A percentile compares a stretch with the other conserved stretches of the same genome.
Conservation (phyloP, 2,888 invertebrate genomes). For the Graphium colonna region DNA sequence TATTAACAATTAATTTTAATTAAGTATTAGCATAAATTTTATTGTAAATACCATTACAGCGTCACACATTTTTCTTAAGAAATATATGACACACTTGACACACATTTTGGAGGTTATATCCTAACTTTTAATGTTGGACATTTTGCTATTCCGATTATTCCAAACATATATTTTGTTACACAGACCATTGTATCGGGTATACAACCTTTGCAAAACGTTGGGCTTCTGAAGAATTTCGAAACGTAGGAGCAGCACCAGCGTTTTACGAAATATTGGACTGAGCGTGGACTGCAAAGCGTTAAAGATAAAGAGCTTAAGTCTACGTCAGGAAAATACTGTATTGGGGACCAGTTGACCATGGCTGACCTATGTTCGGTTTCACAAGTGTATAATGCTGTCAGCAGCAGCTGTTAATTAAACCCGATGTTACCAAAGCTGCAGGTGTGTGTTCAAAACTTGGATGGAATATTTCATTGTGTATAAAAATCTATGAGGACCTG, state of each 20-base stretch:
- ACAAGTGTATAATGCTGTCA: conserved; percentile 80
- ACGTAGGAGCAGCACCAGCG: conserved; percentile 57
- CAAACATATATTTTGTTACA: conserved; percentile 33
- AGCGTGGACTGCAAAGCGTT: conserved; percentile 77
- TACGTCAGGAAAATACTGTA: conserved; percentile 77
- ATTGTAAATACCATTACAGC: too few relatives aligned
- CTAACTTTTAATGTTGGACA: too few relatives aligned
- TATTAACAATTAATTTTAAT: too few relatives aligned
- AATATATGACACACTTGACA: too few relatives aligned
- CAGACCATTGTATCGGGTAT: conserved; percentile 82
- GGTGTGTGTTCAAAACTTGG: too few relatives aligned
- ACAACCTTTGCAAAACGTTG: conserved; percentile 84
- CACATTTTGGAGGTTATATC: too few relatives aligned
- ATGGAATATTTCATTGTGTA: too few relatives aligned
- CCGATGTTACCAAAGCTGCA: too few relatives aligned
- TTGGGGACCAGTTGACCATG: conserved; percentile 81
- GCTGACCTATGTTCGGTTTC: conserved; percentile 86
- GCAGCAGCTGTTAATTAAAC: too few relatives aligned
- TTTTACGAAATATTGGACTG: conserved; percentile 77
- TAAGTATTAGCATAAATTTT: too few relatives aligned
- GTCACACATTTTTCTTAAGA: too few relatives aligned
- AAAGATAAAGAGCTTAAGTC: conserved; percentile 70
- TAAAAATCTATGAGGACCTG: too few relatives aligned
- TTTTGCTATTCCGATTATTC: conserved; percentile 42
- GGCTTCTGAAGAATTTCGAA: conserved; percentile 59